Evolutionary conservation across 2,888 invertebrate species (phyloP), one percentile per base, ranked within the genome.

Genomic region (Pachliopta kotzebuea): DNA sequence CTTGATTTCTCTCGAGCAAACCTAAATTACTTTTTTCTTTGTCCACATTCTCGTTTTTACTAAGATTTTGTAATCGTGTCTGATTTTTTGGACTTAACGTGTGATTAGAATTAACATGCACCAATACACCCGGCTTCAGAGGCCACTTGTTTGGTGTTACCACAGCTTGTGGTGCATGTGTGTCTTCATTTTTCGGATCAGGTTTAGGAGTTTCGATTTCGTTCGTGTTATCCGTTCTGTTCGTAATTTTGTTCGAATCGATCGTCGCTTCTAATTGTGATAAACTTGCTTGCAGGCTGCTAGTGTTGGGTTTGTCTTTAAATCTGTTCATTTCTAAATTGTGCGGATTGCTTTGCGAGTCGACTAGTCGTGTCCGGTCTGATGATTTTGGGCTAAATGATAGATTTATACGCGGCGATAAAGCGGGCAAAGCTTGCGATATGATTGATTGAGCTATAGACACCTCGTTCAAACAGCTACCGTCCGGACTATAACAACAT

Each of bases 91-190:
- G 93, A 72, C 94, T 93, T 20, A 94, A 78, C 73, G 95, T 96
- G 83, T 96, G 95, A 82, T 95, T 94, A 64, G 96, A 96, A 88
- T 97, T 97, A 26, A 97, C 95, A 81, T 97, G 97, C 58, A 97
- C 95, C 76, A 97, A 92, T 62, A 97, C 97, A 61, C 97, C 97
- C 3, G 97, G 97, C 78, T 96, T 95, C 67, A 97, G 86, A 11
- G 97, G 97, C 97, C 97, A 98, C 80, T 96, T 95, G 72, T 92
- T 94, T 4, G 93, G 93, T 24, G 94, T 93, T 26, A 83, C 81
- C 45, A 84, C 81, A 67, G 81, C 80, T 76, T 88, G 84, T 37
- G 70, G 72, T 72, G 84, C 85, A 71, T 82, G n/a, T n/a, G n/a
- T 74, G 0, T 69, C 72, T 49, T 86, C 81, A 56, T 64, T 74